Conservation (phyloP, 2,113 vertebrate species). For the Tonatia bakeri region DNA sequence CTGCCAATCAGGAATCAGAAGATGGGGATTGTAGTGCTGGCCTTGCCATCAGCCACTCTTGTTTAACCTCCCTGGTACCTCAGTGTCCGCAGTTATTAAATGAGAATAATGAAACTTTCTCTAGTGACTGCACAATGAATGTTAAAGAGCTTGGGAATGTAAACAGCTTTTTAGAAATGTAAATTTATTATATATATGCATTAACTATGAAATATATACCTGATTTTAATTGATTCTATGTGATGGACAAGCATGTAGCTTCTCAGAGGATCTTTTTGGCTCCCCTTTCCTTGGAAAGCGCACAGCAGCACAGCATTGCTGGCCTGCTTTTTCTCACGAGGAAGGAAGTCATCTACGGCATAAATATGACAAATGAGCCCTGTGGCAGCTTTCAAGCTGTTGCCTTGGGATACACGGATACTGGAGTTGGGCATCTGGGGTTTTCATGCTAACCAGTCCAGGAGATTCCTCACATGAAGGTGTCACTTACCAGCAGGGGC, state of each 20-base stretch:
- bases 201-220: neutral
- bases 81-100: neutral
- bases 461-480: neutral
- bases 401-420: neutral
- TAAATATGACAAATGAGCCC: neutral
- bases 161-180: neutral
- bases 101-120: neutral
- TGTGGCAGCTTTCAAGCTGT: neutral
- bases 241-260: neutral
- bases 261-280: neutral
- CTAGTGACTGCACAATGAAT: neutral
- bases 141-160: neutral
- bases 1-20: neutral
- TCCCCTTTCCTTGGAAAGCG: neutral
- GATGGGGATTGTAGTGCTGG: neutral
- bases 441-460: neutral
- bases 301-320: too few species aligned
- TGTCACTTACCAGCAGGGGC: neutral
- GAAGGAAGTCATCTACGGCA: neutral
- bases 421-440: neutral
- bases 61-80: neutral
- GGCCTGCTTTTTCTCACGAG: neutral
- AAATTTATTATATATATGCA: neutral
- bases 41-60: neutral
- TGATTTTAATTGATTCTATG: neutral